phyloP scores from a whole-genome alignment of 2,113 vertebrate species.

The Petaurus breviceps region DNA sequence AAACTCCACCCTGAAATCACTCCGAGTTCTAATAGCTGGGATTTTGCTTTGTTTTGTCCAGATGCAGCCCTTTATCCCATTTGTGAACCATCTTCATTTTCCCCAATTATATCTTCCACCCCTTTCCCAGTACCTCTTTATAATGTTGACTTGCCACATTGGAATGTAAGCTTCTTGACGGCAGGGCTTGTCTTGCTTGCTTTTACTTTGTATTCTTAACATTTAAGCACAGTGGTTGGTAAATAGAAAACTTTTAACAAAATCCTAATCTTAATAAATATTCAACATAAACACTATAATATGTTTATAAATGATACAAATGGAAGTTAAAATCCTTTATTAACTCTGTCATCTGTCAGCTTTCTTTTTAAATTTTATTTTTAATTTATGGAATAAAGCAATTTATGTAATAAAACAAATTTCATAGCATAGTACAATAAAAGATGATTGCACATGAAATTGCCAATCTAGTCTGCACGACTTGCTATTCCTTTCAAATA shows the following conservation, averaged over 20 bases:
- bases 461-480: no score
- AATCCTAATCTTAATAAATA: neutral
- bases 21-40: neutral
- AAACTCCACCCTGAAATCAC: neutral
- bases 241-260: neutral
- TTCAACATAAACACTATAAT: neutral
- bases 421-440: no score
- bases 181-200: neutral
- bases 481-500: no score
- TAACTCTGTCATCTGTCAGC: neutral
- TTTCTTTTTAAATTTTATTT: no score
- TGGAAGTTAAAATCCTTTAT: neutral
- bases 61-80: neutral
- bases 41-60: neutral
- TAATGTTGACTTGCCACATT: neutral
- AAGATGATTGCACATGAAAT: no score
- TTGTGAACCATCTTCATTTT: neutral
- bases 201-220: neutral
- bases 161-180: neutral
- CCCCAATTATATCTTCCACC: neutral
- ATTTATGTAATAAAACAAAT: no score
- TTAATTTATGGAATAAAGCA: no score
- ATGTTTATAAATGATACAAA: neutral
- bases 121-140: neutral
- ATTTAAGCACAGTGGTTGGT: neutral